Conservation (phyloP, 1,140 invertebrate species). For the Eupristina koningsbergeri region DNA sequence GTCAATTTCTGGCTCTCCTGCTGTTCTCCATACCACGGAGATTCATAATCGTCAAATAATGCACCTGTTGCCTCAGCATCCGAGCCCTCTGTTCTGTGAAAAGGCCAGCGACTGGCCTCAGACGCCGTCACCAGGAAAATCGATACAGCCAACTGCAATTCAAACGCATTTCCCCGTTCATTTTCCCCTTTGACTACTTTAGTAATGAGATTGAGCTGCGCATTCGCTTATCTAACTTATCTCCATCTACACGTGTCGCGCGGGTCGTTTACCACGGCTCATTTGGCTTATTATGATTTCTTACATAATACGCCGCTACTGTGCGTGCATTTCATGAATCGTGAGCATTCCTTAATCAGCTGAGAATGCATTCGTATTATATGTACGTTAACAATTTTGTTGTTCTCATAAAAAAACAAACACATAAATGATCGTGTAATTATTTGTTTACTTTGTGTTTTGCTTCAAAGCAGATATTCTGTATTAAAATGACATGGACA, state of each 20-base stretch:
- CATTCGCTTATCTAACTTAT: not conserved
- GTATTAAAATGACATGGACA: no score
- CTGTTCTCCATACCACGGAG: slow-evolving; percentile 51
- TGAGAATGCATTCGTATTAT: not conserved
- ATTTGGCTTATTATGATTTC: not conserved
- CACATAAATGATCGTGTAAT: not conserved
- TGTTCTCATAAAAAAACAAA: not conserved
- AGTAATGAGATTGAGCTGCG: not conserved
- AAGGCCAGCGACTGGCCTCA: slow-evolving; percentile 58
- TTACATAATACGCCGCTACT: slow-evolving; percentile 4
- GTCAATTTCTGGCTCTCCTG: not conserved
- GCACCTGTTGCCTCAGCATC: slow-evolving; percentile 57
- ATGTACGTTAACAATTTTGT: not conserved
- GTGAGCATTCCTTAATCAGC: not conserved
- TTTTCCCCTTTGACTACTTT: not conserved
- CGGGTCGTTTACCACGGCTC: not conserved
- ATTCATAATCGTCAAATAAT: slow-evolving; percentile 41
- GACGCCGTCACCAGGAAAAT: slow-evolving; percentile 41
- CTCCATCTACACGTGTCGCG: not conserved
- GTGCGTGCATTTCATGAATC: not conserved
- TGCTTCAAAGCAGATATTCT: no score
- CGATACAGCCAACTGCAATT: slow-evolving; percentile 53
- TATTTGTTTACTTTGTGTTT: not conserved
- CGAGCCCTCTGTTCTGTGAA: slow-evolving; percentile 54
- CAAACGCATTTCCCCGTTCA: slow-evolving; percentile 5